Evolutionary conservation across 1,140 invertebrate species (phyloP).

Genomic region (Danaus melanippus): DNA sequence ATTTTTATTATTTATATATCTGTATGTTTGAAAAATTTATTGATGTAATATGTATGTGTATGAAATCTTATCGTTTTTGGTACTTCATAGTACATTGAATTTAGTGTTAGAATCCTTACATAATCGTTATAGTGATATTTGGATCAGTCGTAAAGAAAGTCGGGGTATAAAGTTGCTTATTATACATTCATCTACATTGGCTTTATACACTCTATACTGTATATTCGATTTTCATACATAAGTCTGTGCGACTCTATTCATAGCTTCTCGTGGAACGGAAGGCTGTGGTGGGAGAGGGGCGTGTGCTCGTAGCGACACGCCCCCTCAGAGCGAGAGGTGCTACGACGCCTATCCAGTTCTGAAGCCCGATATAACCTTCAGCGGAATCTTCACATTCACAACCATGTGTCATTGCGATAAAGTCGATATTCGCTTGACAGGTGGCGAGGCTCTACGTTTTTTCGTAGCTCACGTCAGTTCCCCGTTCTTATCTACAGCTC

Average conservation of each 20-base stretch:
- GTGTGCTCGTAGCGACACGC: conserved; percentile 46
- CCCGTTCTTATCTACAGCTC: conserved; percentile 41
- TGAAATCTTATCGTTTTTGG: no score
- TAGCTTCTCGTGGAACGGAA: conserved; percentile 32
- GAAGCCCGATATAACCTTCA: conserved; percentile 20
- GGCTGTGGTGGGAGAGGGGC: conserved; percentile 44
- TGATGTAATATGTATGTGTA: no score
- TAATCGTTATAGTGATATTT: no score
- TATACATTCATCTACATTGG: no score
- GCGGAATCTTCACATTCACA: conserved; percentile 3
- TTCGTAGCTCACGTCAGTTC: conserved; percentile 33
- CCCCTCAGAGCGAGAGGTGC: conserved; percentile 47
- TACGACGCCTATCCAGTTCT: conserved; percentile 47
- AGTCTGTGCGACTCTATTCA: conserved; percentile 21
- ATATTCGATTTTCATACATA: no score
- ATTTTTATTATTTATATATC: no score
- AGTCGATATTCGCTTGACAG: conserved; percentile 25
- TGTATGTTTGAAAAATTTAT: no score
- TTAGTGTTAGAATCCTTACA: no score
- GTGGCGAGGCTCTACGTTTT: conserved; percentile 1
- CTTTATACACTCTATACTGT: no score
- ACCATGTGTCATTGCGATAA: conserved; percentile 25
- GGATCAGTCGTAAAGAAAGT: no score
- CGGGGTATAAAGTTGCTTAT: no score
- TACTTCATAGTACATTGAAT: no score